phyloP scores from a whole-genome alignment of 2,888 invertebrate species.

The Eupithecia abbreviata region DNA sequence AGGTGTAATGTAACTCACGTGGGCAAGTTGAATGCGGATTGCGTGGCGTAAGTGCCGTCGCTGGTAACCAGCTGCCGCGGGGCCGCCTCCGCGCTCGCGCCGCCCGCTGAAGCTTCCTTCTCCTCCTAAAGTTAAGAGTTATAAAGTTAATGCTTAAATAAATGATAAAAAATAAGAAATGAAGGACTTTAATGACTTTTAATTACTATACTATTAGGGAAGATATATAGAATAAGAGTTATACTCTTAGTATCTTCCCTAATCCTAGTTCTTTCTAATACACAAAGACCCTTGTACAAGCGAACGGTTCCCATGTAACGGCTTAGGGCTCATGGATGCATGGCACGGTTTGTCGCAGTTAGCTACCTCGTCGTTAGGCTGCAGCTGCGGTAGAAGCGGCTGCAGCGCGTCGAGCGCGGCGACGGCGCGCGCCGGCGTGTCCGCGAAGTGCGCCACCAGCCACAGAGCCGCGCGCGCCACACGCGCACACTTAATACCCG shows the following conservation, averaged over 20 bases:
- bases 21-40: constrained; percentile 96
- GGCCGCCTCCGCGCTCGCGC: constrained; percentile 43
- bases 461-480: constrained; percentile 97
- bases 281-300: not conserved
- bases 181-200: no score
- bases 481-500: constrained; percentile 92
- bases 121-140: constrained; percentile 8
- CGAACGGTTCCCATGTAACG: not conserved
- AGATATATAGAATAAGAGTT: no score
- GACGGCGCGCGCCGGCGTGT: constrained; percentile 89
- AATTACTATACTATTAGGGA: not conserved
- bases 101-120: constrained; percentile 15
- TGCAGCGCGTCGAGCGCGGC: constrained; percentile 90
- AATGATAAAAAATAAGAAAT: no score
- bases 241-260: not conserved
- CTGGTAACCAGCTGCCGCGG: constrained; percentile 94
- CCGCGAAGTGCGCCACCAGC: constrained; percentile 98
- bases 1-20: constrained; percentile 79
- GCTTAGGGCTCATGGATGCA: not conserved
- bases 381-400: constrained; percentile 53
- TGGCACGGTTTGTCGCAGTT: not conserved
- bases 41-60: constrained; percentile 99
- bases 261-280: not conserved
- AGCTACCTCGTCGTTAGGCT: not conserved
- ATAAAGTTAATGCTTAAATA: not conserved